Evolutionary conservation across 2,797 vertebrate species (phyloP), one percentile per base, ranked within the genome.

Genomic region (Malacoctenus gilli): DNA sequence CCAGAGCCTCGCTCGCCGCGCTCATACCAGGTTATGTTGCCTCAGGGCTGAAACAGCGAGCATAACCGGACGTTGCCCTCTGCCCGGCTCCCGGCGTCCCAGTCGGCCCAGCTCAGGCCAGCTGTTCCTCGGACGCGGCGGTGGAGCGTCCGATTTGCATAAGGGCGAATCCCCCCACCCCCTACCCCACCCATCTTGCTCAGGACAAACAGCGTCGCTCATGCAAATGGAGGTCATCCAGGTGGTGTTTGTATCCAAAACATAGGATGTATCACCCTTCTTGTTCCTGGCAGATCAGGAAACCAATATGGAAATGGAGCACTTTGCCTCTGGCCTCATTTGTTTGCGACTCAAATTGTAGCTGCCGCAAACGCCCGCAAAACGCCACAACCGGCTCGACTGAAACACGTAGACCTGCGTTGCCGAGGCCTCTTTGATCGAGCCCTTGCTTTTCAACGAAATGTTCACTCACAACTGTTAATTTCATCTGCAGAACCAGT

Each of bases 221-320:
- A 86, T 87, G 85, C 85, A 91, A 91, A 91, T 86, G 31, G 55
- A 54, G 67, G 77, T 80, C 73, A 68, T 69, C 54, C 53, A 67
- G 59, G 34, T 39, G 46, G 69, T 43, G 68, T 82, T 69, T 79
- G 72, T 58, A 79, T 60, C 79, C 77, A 77, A 83, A 75, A 59
- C 75, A 55, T 56, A 51, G 43, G 72, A 72, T 58, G 63, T 5
- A 78, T 50, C 48, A 56, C 36, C 60, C 79, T 71, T 62, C 65
- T 66, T 64, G 62, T 54, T 49, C 10, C 5, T 3, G 55, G 68
- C 18, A 54, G 39, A 68, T 65, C 76, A 80, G 83, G 77, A 85
- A 85, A 74, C 71, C 80, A 79, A 82, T 75, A 89, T 85, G 86
- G 56, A 89, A 89, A 89, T 82, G 52, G 1, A 2, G 4, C 19